Evolutionary conservation across 2,888 invertebrate species (phyloP).

Genomic region (Callinectes sapidus): DNA sequence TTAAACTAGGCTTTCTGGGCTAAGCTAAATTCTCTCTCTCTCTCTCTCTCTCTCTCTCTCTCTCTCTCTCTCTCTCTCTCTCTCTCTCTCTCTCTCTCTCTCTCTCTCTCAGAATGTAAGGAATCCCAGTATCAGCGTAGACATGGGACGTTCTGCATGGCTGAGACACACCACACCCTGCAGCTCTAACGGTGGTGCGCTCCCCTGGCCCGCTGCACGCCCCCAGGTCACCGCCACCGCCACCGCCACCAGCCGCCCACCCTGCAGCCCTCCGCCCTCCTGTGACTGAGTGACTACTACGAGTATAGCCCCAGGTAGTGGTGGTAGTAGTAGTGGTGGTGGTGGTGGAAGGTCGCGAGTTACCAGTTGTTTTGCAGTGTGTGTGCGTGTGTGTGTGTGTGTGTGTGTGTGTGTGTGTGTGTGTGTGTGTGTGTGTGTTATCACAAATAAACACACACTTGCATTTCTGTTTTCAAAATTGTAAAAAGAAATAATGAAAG

Average conservation of each 20-base stretch:
- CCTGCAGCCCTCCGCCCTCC: background rate
- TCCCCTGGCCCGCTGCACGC: background rate
- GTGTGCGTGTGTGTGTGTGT: background rate
- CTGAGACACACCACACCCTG: background rate
- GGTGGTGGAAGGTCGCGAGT: constrained; percentile 13
- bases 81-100: constrained; percentile 18
- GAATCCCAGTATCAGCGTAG: background rate
- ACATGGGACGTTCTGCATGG: background rate
- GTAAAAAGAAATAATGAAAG: too few species aligned
- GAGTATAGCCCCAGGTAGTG: background rate
- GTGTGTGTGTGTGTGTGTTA: too few species aligned
- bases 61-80: too few species aligned
- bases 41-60: too few species aligned
- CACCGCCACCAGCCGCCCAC: background rate
- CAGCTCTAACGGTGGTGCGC: background rate
- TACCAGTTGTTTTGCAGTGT: background rate
- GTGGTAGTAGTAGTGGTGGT: constrained; percentile 24
- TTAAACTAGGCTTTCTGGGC: too few species aligned
- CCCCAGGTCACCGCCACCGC: background rate
- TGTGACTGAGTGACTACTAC: background rate
- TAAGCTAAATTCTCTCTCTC: background rate
- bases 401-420: too few species aligned
- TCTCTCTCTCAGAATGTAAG: background rate
- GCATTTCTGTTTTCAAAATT: too few species aligned
- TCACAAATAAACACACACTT: background rate